Conservation (phyloP, 2,888 invertebrate species). For the Tortrix viridana region DNA sequence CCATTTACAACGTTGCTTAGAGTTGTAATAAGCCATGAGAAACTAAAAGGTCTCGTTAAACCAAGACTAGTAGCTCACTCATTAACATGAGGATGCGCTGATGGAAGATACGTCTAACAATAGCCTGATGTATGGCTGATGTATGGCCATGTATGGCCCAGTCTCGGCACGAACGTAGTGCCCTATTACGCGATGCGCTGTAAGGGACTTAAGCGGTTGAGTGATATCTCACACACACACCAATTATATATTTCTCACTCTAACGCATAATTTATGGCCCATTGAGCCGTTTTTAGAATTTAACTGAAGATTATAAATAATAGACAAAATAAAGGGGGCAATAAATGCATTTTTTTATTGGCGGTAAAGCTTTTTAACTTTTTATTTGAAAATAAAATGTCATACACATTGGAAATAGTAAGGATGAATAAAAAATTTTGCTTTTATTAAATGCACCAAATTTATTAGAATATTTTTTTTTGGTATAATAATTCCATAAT, state of each 20-base stretch:
- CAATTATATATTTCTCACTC: no score
- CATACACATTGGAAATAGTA: no score
- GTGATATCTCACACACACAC: neutral
- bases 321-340: no score
- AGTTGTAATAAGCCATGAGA: neutral
- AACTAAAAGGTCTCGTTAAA: slow-evolving; percentile 26
- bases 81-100: slow-evolving; percentile 35
- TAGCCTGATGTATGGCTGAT: slow-evolving; percentile 24
- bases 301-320: no score
- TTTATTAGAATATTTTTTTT: no score
- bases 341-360: no score
- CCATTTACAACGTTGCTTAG: neutral
- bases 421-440: no score
- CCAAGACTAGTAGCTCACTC: slow-evolving; percentile 24
- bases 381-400: no score
- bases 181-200: neutral
- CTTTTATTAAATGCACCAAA: no score
- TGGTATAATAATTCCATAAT: neutral
- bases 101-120: slow-evolving; percentile 32
- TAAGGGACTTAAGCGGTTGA: neutral
- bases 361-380: no score
- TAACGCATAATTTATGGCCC: no score
- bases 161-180: neutral
- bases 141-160: slow-evolving; percentile 8
- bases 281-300: no score